Evolutionary conservation across 2,113 vertebrate genomes (phyloP).

Genomic region (Mormyrus iriodes): DNA sequence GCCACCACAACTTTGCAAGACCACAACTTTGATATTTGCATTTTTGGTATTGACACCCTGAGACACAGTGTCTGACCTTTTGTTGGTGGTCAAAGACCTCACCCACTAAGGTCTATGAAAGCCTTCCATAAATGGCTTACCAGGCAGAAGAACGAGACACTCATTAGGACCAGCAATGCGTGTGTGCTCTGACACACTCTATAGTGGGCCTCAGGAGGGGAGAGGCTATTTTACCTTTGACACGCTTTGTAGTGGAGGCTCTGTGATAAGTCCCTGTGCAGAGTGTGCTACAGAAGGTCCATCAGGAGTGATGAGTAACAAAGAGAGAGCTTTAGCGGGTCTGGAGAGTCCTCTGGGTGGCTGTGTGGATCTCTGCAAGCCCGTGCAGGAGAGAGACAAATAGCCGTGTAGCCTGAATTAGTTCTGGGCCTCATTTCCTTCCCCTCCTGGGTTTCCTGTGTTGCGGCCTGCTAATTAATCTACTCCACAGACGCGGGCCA

Average conservation of each 20-base stretch:
- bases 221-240: background rate
- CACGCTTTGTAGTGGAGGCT: background rate
- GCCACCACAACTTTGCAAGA: background rate
- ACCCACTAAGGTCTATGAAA: background rate
- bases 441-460: constrained; percentile 6
- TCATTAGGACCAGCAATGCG: background rate
- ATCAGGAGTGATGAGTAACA: background rate
- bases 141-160: background rate
- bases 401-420: constrained; percentile 13
- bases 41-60: background rate
- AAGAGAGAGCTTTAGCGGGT: background rate
- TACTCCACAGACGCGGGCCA: background rate
- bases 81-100: background rate
- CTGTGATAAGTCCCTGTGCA: background rate
- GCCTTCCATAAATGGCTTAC: background rate
- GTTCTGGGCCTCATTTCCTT: constrained; percentile 14
- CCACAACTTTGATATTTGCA: background rate
- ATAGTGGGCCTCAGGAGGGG: background rate
- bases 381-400: constrained; percentile 5
- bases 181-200: background rate
- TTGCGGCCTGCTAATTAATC: constrained; percentile 13
- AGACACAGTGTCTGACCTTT: background rate
- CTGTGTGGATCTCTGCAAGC: background rate
- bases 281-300: background rate
- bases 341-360: background rate